Evolutionary conservation across 2,888 invertebrate genomes (phyloP).

Genomic region (Eilema griseolum): DNA sequence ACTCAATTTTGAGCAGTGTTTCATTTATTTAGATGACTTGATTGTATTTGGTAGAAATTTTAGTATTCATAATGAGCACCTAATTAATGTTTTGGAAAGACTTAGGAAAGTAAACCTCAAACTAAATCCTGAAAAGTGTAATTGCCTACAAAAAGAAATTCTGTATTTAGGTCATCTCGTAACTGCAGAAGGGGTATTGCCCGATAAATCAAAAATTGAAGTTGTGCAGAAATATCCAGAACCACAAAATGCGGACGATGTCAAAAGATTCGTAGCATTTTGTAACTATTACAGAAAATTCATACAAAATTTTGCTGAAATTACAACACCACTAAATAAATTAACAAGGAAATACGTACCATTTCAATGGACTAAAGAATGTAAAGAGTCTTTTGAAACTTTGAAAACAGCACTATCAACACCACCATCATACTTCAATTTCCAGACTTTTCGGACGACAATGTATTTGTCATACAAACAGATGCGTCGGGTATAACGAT

Average conservation of each 20-base stretch:
- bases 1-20: neutral
- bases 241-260: neutral
- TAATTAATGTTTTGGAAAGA: neutral
- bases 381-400: too few relatives aligned
- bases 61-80: neutral
- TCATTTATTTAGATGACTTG: neutral
- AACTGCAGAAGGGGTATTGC: neutral
- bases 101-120: slow-evolving; percentile 3
- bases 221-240: neutral
- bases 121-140: neutral
- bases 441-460: too few relatives aligned
- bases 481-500: too few relatives aligned
- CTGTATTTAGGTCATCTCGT: neutral
- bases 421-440: too few relatives aligned
- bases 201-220: neutral
- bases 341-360: too few relatives aligned
- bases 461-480: too few relatives aligned
- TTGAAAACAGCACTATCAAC: too few relatives aligned
- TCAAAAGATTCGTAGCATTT: neutral
- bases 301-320: neutral
- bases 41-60: neutral
- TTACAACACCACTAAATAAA: too few relatives aligned
- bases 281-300: neutral
- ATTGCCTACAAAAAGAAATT: neutral
- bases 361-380: too few relatives aligned